A percentile compares a stretch with the other conserved stretches of the same genome.
Conservation (phyloP, 2,888 invertebrate genomes). For the Chrysolina oricalcia region DNA sequence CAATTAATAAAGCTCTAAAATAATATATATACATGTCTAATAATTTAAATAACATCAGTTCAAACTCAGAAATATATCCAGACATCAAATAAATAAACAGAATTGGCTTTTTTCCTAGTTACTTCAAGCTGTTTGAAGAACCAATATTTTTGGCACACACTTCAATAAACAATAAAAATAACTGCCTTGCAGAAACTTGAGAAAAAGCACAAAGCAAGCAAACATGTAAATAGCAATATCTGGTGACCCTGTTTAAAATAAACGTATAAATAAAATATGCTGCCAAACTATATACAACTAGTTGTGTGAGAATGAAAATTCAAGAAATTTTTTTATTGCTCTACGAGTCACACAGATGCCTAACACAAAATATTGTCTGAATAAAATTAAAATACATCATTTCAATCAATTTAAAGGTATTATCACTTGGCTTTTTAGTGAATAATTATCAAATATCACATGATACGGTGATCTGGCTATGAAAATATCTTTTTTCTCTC, state of each 20-base stretch:
- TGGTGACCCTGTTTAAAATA: constrained; percentile 7
- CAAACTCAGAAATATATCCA: constrained; percentile 29
- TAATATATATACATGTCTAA: constrained; percentile 31
- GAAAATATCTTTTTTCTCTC: constrained; percentile 29
- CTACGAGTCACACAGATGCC: constrained; percentile 16
- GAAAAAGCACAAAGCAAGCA: constrained; percentile 16
- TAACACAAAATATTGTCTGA: constrained; percentile 12
- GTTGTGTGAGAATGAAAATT: neutral
- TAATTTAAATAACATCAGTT: constrained; percentile 31
- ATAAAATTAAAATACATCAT: constrained; percentile 23
- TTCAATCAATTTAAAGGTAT: constrained; percentile 19
- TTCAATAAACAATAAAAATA: constrained; percentile 1
- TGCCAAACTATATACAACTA: constrained; percentile 17
- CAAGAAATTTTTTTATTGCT: constrained; percentile 23
- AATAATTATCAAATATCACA: constrained; percentile 34
- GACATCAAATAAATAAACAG: constrained; percentile 10
- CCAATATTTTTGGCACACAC: constrained; percentile 32
- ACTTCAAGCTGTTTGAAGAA: constrained; percentile 14
- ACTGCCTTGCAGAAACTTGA: neutral
- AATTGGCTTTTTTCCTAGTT: neutral
- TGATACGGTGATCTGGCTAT: constrained; percentile 35
- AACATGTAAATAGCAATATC: constrained; percentile 1
- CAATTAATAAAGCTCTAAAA: constrained; percentile 25
- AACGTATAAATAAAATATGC: constrained; percentile 22
- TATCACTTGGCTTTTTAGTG: constrained; percentile 18